A percentile compares a stretch with the other conserved stretches of the same genome.
Conservation (phyloP, 2,888 invertebrate species). For the Crematogaster levior region DNA sequence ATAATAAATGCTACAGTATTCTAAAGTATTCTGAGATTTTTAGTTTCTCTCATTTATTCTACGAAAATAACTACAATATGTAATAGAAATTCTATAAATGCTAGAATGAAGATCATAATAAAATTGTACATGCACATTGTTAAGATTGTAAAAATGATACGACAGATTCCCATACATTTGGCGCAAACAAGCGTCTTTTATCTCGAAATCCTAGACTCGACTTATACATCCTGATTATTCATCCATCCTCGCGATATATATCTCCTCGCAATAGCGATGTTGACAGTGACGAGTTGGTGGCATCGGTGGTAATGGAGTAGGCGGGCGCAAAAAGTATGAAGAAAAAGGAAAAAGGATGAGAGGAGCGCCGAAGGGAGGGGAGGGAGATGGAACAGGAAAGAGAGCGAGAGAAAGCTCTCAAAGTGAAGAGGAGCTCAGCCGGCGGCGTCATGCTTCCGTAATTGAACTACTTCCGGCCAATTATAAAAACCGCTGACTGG, state of each 20-base stretch:
- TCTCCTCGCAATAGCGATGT: conserved; percentile 33
- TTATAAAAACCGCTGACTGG: conserved; percentile 81
- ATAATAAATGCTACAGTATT: not conserved
- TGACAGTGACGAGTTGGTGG: conserved; percentile 52
- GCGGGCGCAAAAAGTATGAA: conserved; percentile 32
- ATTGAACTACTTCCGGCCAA: conserved; percentile 80
- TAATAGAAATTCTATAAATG: not conserved
- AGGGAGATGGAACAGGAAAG: conserved; percentile 11
- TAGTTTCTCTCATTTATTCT: not conserved
- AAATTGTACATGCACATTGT: not conserved
- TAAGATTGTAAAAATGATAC: not conserved
- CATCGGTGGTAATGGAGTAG: conserved; percentile 48
- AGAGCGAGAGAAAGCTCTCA: conserved; percentile 59
- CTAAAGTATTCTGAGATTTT: not conserved
- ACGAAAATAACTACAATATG: too few relatives aligned
- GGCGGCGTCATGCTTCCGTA: conserved; percentile 72
- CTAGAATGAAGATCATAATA: not conserved
- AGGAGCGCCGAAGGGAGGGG: not conserved
- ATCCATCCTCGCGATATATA: conserved; percentile 34
- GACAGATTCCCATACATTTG: not conserved
- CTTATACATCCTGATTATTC: conserved; percentile 48
- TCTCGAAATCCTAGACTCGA: not conserved
- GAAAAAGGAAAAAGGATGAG: conserved; percentile 15
- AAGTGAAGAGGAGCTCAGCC: conserved; percentile 57
- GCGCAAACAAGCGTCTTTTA: conserved; percentile 6